Conservation (phyloP, 2,888 invertebrate species). For the Phaonia tiefii region DNA sequence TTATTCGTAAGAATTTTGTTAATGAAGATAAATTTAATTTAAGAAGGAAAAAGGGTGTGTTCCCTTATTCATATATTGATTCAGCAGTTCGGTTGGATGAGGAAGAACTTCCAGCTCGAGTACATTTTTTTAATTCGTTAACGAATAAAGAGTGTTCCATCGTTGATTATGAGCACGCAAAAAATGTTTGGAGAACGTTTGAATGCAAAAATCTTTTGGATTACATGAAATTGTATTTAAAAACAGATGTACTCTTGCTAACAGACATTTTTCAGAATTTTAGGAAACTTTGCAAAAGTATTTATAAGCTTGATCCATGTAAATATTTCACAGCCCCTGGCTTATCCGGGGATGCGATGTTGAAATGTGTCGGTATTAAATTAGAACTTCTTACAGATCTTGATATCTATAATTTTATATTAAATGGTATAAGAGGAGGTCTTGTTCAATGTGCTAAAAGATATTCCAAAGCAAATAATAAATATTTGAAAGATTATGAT, state of each 20-base stretch:
- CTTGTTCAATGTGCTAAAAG: slow-evolving; percentile 73
- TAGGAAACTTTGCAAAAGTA: slow-evolving; percentile 58
- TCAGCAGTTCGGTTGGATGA: slow-evolving; percentile 21
- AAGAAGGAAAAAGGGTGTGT: too few species aligned
- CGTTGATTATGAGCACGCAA: slow-evolving; percentile 70
- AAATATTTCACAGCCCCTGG: slow-evolving; percentile 48
- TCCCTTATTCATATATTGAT: too few species aligned
- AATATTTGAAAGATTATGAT: slow-evolving; percentile 72
- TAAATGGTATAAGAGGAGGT: slow-evolving; percentile 73
- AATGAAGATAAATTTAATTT: too few species aligned
- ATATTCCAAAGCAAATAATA: slow-evolving; percentile 75
- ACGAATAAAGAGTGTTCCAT: slow-evolving; percentile 43
- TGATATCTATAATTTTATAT: slow-evolving; percentile 74
- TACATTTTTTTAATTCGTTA: slow-evolving; percentile 68
- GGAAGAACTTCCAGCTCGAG: slow-evolving; percentile 15
- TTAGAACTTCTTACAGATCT: slow-evolving; percentile 75
- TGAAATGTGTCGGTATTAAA: slow-evolving; percentile 73
- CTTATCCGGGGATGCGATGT: slow-evolving; percentile 75
- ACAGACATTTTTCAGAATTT: slow-evolving; percentile 75
- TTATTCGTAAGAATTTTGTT: too few species aligned
- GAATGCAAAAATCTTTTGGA: slow-evolving; percentile 69
- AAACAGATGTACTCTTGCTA: slow-evolving; percentile 71
- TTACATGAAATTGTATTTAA: slow-evolving; percentile 72
- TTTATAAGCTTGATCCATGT: slow-evolving; percentile 35
- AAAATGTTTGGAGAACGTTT: slow-evolving; percentile 71